Evolutionary conservation across 1,140 invertebrate genomes (phyloP).

Genomic region (Procambarus clarkii): DNA sequence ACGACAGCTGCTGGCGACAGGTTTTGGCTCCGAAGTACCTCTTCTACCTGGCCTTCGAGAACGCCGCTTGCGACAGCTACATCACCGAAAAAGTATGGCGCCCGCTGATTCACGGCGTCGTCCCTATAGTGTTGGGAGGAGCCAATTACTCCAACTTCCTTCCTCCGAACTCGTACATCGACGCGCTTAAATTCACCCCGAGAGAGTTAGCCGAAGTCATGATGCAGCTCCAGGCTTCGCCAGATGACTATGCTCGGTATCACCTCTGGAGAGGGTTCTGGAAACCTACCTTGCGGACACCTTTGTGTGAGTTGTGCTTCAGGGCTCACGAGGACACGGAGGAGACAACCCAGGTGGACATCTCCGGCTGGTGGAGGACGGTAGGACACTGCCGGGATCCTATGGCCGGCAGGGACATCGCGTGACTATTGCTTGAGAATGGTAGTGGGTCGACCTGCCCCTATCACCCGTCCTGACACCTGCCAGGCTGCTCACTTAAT

Average conservation of each 20-base stretch:
- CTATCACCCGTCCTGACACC: no score
- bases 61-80: constrained; percentile 64
- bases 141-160: constrained; percentile 79
- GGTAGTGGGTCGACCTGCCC: no score
- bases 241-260: constrained; percentile 27
- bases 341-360: not conserved
- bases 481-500: no score
- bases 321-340: constrained; percentile 15
- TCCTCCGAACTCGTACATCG: constrained; percentile 82
- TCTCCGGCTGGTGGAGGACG: constrained; percentile 17
- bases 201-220: constrained; percentile 79
- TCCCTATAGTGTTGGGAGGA: constrained; percentile 84
- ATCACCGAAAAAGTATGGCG: constrained; percentile 67
- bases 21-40: constrained; percentile 49
- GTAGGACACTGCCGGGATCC: constrained; percentile 36
- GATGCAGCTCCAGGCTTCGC: constrained; percentile 75
- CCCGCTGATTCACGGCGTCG: constrained; percentile 74
- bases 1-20: constrained; percentile 72
- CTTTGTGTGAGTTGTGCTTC: constrained; percentile 54
- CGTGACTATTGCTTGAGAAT: not conserved
- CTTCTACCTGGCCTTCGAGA: constrained; percentile 71
- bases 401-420: not conserved
- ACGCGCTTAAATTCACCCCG: constrained; percentile 79
- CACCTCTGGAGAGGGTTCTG: constrained; percentile 54
- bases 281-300: constrained; percentile 36